A percentile compares a stretch with the other conserved stretches of the same genome.
phyloP scores from a whole-genome alignment of 2,797 vertebrate genomes.

The Periparus ater region DNA sequence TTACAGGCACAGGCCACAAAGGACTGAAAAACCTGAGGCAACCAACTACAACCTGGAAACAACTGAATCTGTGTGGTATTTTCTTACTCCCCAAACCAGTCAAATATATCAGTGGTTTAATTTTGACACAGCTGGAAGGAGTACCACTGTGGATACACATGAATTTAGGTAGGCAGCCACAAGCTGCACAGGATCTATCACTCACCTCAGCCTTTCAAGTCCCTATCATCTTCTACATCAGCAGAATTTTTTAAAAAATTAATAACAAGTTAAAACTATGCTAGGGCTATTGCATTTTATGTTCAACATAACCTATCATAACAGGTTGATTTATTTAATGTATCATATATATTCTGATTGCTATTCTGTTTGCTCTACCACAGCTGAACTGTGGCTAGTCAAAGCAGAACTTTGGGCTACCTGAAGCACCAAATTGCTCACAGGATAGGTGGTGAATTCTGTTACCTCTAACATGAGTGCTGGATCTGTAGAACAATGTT shows the following conservation, averaged over 20 bases:
- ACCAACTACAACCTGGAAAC: neutral
- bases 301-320: neutral
- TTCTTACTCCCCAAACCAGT: too few species aligned
- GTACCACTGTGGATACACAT: neutral
- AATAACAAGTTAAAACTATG: neutral
- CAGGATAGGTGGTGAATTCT: neutral
- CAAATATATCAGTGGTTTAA: neutral
- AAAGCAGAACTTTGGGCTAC: neutral
- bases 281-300: neutral
- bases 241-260: neutral
- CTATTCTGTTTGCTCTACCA: neutral
- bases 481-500: neutral
- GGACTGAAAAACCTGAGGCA: neutral
- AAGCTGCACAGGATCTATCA: neutral
- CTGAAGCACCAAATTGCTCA: neutral
- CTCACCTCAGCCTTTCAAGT: neutral
- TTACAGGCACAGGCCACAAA: neutral
- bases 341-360: neutral
- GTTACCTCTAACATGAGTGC: neutral
- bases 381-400: neutral
- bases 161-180: neutral
- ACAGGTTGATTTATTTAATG: neutral
- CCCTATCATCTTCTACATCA: neutral
- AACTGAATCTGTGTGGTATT: neutral
- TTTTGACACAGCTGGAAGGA: neutral